These are phyloP conservation scores for Rhea americana DNA, from an alignment of 2,113 vertebrate species.

Conservation along the genomic window DNA sequence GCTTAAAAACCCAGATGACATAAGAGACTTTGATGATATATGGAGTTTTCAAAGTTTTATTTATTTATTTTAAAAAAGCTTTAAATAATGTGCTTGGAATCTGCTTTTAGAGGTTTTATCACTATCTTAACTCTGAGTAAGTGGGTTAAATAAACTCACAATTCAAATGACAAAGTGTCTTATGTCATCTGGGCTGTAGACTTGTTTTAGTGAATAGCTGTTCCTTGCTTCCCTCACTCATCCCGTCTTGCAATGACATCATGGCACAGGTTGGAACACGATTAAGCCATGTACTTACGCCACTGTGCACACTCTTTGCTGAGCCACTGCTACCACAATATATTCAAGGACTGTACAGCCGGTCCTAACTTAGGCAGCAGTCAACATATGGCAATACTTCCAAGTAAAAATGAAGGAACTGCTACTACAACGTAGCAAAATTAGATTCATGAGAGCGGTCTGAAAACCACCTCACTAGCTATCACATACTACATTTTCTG, in stretches of 20 bases:
- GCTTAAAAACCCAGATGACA: not conserved
- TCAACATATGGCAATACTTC: not conserved
- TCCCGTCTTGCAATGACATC: not conserved
- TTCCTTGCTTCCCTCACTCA: not conserved
- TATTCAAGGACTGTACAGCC: not conserved
- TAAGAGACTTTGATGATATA: not conserved
- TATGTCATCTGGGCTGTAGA: no score
- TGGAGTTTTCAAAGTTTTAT: no score
- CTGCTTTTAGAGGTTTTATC: no score
- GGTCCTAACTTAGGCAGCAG: fast-evolving
- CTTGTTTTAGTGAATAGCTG: not conserved
- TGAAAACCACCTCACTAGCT: not conserved
- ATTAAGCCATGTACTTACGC: fast-evolving
- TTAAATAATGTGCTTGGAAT: no score
- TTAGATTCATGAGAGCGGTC: not conserved
- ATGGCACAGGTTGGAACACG: not conserved
- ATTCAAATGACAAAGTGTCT: no score
- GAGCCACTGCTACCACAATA: not conserved
- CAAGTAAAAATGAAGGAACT: not conserved
- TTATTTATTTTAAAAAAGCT: no score
- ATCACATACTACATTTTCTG: not conserved
- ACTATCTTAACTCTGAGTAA: no score
- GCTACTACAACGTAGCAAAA: not conserved
- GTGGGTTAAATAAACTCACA: no score
- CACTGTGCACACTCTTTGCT: not conserved